A percentile compares a stretch with the other conserved stretches of the same genome.
Evolutionary conservation across 2,888 invertebrate genomes (phyloP).

Genomic region (Troglohyphantes excavatus): DNA sequence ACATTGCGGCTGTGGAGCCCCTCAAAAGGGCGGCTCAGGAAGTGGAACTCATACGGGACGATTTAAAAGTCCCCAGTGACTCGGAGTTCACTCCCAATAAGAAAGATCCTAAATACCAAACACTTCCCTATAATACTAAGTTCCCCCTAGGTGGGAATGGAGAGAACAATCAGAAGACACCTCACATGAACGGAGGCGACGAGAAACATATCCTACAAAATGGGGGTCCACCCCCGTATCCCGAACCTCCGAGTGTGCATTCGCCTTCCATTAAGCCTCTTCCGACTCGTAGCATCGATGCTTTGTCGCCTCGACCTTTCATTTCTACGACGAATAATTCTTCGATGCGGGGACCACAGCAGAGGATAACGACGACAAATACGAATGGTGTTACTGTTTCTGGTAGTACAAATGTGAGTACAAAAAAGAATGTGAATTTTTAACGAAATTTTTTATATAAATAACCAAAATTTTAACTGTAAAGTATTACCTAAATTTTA

Average conservation of each 20-base stretch:
- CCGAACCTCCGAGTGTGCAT: slow-evolving; percentile 73
- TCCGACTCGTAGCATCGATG: slow-evolving; percentile 58
- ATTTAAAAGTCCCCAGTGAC: slow-evolving; percentile 72
- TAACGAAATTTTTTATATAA: no score
- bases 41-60: slow-evolving; percentile 66
- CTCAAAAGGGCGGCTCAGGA: slow-evolving; percentile 81
- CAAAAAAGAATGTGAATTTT: no score
- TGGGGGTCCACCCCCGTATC: slow-evolving; percentile 75
- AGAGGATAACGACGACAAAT: slow-evolving; percentile 40
- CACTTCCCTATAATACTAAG: slow-evolving; percentile 94
- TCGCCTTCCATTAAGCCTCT: slow-evolving; percentile 57
- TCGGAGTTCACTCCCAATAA: slow-evolving; percentile 76
- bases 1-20: slow-evolving; percentile 83
- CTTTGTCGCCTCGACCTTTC: slow-evolving; percentile 81
- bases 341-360: slow-evolving; percentile 17
- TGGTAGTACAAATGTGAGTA: slow-evolving; percentile 59
- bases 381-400: slow-evolving; percentile 38
- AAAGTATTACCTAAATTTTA: no score
- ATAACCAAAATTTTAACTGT: no score
- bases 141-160: slow-evolving; percentile 81
- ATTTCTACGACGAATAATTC: slow-evolving; percentile 81
- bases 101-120: slow-evolving; percentile 93
- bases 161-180: slow-evolving; percentile 51
- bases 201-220: slow-evolving; percentile 25
- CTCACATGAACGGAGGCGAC: neutral